A percentile compares a stretch with the other conserved stretches of the same genome.
Evolutionary conservation across 2,888 invertebrate species (phyloP).

Genomic region (Onchidella celtica): DNA sequence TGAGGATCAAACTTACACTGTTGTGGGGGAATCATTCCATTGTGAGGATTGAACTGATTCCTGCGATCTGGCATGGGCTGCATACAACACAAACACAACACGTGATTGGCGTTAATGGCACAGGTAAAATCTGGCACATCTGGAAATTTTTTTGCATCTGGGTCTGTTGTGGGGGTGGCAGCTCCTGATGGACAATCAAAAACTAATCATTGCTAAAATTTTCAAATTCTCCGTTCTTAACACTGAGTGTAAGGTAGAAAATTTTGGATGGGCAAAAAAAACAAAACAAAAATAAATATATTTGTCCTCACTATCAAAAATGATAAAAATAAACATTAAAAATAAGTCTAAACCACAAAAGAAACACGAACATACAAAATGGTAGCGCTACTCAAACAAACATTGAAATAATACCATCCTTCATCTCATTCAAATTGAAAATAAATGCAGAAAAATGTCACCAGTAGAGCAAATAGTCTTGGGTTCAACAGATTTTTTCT

Average conservation of each 20-base stretch:
- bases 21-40: constrained; percentile 58
- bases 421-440: not conserved
- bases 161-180: constrained; percentile 8
- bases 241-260: too few relatives aligned
- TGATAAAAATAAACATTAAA: too few relatives aligned
- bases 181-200: not conserved
- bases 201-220: not conserved
- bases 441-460: not conserved
- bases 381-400: not conserved
- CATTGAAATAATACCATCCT: not conserved
- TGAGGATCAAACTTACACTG: constrained; percentile 66
- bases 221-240: too few relatives aligned
- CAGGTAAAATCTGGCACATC: constrained; percentile 62
- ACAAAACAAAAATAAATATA: too few relatives aligned
- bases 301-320: too few relatives aligned
- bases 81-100: constrained; percentile 78
- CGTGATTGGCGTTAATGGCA: constrained; percentile 65
- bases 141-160: constrained; percentile 65
- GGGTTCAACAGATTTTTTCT: too few relatives aligned
- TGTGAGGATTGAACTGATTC: constrained; percentile 39
- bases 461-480: not conserved
- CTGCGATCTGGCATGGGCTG: constrained; percentile 77
- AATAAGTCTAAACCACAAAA: too few relatives aligned
- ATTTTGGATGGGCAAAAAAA: too few relatives aligned
- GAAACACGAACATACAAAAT: too few relatives aligned